Evolutionary conservation across 2,797 vertebrate genomes (phyloP).

Genomic region (Fratercula arctica): DNA sequence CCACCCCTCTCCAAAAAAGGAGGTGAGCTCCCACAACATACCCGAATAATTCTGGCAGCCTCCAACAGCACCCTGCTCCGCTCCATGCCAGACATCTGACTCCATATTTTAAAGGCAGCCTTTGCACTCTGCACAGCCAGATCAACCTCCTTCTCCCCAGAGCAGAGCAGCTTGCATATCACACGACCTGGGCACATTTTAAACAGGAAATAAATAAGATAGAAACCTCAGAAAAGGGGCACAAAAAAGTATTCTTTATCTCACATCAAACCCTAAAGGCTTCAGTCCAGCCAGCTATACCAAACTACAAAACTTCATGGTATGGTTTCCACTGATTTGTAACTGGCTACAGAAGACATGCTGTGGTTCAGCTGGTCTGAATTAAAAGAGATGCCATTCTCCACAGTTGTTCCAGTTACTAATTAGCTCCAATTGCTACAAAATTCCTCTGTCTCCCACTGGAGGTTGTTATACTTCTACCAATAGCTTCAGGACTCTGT

Average conservation of each 20-base stretch:
- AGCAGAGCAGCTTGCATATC: slow-evolving; percentile 85
- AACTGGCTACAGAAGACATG: rapidly evolving
- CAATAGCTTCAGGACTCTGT: background rate
- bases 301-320: background rate
- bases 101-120: slow-evolving; percentile 88
- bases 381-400: background rate
- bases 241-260: rapidly evolving
- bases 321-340: background rate
- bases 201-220: background rate
- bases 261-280: background rate
- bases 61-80: slow-evolving; percentile 88
- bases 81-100: slow-evolving; percentile 89
- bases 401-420: background rate
- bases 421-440: background rate
- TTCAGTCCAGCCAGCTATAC: background rate
- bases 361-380: background rate
- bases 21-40: slow-evolving; percentile 22
- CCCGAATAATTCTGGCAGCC: slow-evolving; percentile 93
- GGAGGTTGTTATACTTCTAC: background rate
- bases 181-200: slow-evolving; percentile 81
- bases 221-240: background rate
- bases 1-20: background rate
- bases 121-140: slow-evolving; percentile 88
- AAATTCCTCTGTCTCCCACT: background rate
- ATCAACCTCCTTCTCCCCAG: slow-evolving; percentile 88